A percentile compares a stretch with the other conserved stretches of the same genome.
These are phyloP conservation scores for Heterocephalus glaber DNA, from an alignment of 2,113 vertebrate species.

Conservation along the genomic window DNA sequence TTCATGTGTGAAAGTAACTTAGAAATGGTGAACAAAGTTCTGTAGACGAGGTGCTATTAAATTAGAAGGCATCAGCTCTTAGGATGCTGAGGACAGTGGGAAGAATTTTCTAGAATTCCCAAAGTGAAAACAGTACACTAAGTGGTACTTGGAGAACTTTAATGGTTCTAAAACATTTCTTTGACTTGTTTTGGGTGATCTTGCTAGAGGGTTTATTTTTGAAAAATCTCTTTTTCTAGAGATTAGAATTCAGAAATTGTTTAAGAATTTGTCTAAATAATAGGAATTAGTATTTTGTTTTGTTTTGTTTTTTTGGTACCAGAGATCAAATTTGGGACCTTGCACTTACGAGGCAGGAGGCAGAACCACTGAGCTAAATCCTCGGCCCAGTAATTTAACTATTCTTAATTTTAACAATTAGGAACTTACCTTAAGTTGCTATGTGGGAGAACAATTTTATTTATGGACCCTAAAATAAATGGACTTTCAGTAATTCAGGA, in stretches of 20 bases:
- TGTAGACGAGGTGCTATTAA: not conserved
- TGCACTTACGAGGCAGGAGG: too few species aligned
- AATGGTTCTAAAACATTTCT: slow-evolving; percentile 19
- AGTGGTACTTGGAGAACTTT: not conserved
- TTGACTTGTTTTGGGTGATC: not conserved
- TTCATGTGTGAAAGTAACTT: not conserved
- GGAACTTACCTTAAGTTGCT: not conserved
- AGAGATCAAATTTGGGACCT: too few species aligned
- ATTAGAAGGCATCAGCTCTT: not conserved
- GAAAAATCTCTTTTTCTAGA: slow-evolving; percentile 53
- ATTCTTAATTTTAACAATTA: not conserved
- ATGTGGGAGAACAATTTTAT: slow-evolving; percentile 35
- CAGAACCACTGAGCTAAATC: too few species aligned
- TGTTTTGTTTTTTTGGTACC: too few species aligned
- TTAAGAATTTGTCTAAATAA: slow-evolving; percentile 15
- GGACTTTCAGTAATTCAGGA: not conserved
- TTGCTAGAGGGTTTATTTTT: slow-evolving; percentile 1
- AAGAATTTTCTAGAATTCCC: slow-evolving; percentile 46
- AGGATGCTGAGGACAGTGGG: not conserved
- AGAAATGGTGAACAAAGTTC: not conserved
- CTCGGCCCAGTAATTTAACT: not conserved
- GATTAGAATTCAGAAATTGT: not conserved
- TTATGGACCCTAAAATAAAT: not conserved
- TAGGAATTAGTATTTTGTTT: not conserved
- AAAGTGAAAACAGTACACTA: slow-evolving; percentile 1